Conservation (phyloP, 2,888 invertebrate species). For the Pollenia angustigena region DNA sequence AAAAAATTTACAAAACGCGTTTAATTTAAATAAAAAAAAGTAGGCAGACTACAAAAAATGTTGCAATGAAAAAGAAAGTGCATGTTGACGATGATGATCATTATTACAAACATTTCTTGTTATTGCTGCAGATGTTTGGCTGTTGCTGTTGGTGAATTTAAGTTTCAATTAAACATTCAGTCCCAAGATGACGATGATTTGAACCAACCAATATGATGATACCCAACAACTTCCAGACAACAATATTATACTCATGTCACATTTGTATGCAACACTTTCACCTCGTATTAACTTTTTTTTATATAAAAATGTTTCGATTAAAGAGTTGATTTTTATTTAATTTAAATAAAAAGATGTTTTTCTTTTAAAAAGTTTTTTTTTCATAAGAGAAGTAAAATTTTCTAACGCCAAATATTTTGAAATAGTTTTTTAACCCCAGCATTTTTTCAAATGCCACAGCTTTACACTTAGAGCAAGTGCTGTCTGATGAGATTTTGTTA, state of each 20-base stretch:
- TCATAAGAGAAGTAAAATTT: slow-evolving; percentile 29
- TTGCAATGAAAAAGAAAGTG: slow-evolving; percentile 71
- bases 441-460: background rate
- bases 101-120: slow-evolving; percentile 29
- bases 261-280: slow-evolving; percentile 57
- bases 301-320: background rate
- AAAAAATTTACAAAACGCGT: slow-evolving; percentile 50
- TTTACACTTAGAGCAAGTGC: background rate
- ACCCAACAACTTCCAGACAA: slow-evolving; percentile 12
- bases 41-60: background rate
- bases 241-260: slow-evolving; percentile 28
- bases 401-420: background rate
- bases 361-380: background rate
- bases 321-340: background rate
- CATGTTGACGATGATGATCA: slow-evolving; percentile 40
- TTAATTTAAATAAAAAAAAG: slow-evolving; percentile 5
- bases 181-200: slow-evolving; percentile 36
- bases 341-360: slow-evolving; percentile 36
- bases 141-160: slow-evolving; percentile 29
- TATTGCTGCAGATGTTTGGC: slow-evolving; percentile 51
- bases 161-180: slow-evolving; percentile 56
- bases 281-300: background rate
- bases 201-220: slow-evolving; percentile 9
- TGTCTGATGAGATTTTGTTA: background rate
- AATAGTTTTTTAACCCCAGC: slow-evolving; percentile 43